These are phyloP conservation scores for Argyresthia goedartella DNA, from an alignment of 2,888 invertebrate species.

Conservation along the genomic window DNA sequence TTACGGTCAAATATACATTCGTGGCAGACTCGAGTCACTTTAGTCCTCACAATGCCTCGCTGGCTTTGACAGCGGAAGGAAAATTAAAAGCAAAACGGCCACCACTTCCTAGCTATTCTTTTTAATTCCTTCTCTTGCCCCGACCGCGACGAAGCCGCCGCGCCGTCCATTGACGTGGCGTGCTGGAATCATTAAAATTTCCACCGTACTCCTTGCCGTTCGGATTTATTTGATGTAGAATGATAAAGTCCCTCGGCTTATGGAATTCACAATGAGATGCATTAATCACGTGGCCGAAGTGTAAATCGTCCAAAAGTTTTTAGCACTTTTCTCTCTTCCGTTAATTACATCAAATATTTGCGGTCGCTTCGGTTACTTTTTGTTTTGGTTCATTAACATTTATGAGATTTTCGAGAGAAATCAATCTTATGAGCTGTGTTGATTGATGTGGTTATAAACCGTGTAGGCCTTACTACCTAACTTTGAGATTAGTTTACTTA, in stretches of 20 bases:
- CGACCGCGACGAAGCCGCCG: constrained; percentile 6
- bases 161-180: constrained; percentile 23
- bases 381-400: constrained; percentile 26
- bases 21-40: constrained; percentile 31
- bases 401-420: constrained; percentile 21
- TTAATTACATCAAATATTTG: constrained; percentile 27
- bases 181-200: constrained; percentile 57
- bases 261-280: constrained; percentile 27
- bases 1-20: constrained; percentile 53
- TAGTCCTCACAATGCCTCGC: constrained; percentile 8
- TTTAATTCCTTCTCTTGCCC: constrained; percentile 43
- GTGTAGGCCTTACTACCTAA: too few relatives aligned
- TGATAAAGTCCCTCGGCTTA: constrained; percentile 30
- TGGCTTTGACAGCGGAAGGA: constrained; percentile 37
- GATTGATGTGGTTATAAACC: constrained; percentile 6
- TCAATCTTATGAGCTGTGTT: constrained; percentile 18
- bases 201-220: constrained; percentile 28
- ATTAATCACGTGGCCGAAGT: constrained; percentile 17
- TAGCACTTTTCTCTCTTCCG: constrained; percentile 15
- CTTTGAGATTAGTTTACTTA: too few relatives aligned
- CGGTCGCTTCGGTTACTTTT: constrained; percentile 19
- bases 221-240: constrained; percentile 45
- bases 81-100: constrained; percentile 61
- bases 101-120: constrained; percentile 55
- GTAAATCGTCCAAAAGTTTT: constrained; percentile 36